A percentile compares a stretch with the other conserved stretches of the same genome.
Evolutionary conservation across 2,888 invertebrate genomes (phyloP).

Genomic region (Aphodius granarius): DNA sequence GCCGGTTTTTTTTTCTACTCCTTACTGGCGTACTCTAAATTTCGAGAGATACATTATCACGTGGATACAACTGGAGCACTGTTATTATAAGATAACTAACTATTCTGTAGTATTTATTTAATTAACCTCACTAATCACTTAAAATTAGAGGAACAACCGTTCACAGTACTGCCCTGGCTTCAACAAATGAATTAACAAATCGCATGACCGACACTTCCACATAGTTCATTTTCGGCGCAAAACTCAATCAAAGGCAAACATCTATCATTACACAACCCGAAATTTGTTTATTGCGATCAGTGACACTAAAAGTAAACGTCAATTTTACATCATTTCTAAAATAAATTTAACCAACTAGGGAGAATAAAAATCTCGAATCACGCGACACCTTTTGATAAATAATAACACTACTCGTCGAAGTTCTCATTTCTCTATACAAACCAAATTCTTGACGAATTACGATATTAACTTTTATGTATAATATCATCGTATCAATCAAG

Average conservation of each 20-base stretch:
- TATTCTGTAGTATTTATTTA: neutral
- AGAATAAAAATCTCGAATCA: neutral
- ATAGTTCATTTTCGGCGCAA: neutral
- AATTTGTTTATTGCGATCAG: neutral
- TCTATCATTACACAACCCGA: neutral
- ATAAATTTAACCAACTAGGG: neutral
- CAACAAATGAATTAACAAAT: neutral
- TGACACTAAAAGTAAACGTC: neutral
- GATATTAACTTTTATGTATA: no score
- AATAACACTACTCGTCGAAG: neutral
- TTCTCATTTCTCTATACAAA: no score
- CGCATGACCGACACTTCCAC: neutral
- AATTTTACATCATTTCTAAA: slow-evolving; percentile 11
- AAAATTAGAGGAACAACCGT: neutral
- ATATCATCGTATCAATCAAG: no score
- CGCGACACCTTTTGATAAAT: neutral
- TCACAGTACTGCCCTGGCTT: neutral
- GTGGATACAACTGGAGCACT: neutral
- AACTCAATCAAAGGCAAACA: neutral
- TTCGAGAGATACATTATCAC: neutral
- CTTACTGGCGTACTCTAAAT: neutral
- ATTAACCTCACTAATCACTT: neutral
- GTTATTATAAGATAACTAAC: no score
- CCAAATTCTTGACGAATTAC: no score
- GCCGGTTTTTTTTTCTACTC: neutral